Base-by-base conservation (phyloP, 2,888 invertebrate genomes). In the Sarcophaga variegata region DNA sequence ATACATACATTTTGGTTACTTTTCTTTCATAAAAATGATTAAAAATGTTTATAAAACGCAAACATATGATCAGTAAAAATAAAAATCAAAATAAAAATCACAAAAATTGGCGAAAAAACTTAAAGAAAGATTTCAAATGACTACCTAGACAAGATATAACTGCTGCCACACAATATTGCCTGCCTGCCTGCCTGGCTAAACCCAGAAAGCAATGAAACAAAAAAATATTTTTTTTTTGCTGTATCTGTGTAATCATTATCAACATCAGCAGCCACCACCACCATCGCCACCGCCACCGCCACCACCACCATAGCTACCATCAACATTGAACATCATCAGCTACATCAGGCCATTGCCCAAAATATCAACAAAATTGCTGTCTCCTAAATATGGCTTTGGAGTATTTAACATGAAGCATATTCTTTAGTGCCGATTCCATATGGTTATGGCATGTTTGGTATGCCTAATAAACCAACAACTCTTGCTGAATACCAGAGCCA, bases 61-160 rank as follows among this genome's bases (percentile, higher is more conserved):
- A 78, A 78, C 85, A 80, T 86, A 78, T 86, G 80, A 83, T 78
- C 80, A 54, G 17, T 12, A 54, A 54, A 54, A 54, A 54, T 54
- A 14, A 54, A 54, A 54, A 54, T 17, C 54, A 54, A 54, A 54
- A 54, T 54, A 14, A 54, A 54, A 54, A 54, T 17, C 54, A 54
- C 37, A 37, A 37, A 37, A 37, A 37, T 37, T 37, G 37, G 37
- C 8, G n/a, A n/a, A 83, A 86, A 81, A 77, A 76, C 86, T 83
- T 83, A 83, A 86, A 86, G 83, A 83, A 86, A 86, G 83, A 83
- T 77, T 83, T 83, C 80, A 86, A 83, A 86, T 83, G 86, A 83
- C 83, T 79, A 83, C 83, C 83, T 83, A 76, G 83, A 80, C 72
- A 80, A 85, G 77, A 86, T 80, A 83, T 83, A 86, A 81, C 80